Base-by-base conservation (phyloP, 2,113 vertebrate species). In the Ammodytes dubius region DNA sequence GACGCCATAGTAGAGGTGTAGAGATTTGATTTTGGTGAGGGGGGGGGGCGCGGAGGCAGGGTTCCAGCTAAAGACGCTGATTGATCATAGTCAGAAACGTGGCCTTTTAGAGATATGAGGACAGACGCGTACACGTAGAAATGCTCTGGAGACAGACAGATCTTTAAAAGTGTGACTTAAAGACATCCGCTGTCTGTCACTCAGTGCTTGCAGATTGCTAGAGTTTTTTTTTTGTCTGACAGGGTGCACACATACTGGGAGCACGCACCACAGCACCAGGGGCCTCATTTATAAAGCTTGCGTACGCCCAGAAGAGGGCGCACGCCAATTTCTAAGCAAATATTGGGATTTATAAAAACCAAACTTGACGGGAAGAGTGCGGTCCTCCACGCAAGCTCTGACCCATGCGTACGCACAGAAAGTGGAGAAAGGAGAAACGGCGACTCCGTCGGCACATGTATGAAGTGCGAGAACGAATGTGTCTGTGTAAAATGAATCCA, bases 151-250 rank as follows among this genome's bases (percentile, higher is more conserved):
- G 77, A 82, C 54, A 85, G 84, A 74, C 74, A 71, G 66, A 57
- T 79, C 59, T 86, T 83, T 85, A 70, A 74, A 87, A 86, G 69
- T 84, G 77, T 88, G 87, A 88, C 81, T 45, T 71, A 69, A n/a
- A 80, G 45, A 81, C 83, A 83, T 91, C 90, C 92, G 72, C 82
- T 91, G 92, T 92, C 94, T 91, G 68, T 88, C 81, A 83, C 63
- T 73, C 61, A 81, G 37, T 74, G 57, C 77, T 87, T 35, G 17
- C 73, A 77, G 61, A 88, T 77, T 74, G 63, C 52, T 70, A 27
- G 46, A 27, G 14, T 54, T 77, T 64, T 56, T 0, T 19, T 46
- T 57, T 56, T 64, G 64, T 8, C 49, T 70, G 58, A 58, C 59
- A 81, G 66, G 61, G 56, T 66, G 65, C 79, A 67, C 75, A 78